A percentile compares a stretch with the other conserved stretches of the same genome.
phyloP scores from a whole-genome alignment of 2,113 vertebrate genomes.

The Leucopsar rothschildi region DNA sequence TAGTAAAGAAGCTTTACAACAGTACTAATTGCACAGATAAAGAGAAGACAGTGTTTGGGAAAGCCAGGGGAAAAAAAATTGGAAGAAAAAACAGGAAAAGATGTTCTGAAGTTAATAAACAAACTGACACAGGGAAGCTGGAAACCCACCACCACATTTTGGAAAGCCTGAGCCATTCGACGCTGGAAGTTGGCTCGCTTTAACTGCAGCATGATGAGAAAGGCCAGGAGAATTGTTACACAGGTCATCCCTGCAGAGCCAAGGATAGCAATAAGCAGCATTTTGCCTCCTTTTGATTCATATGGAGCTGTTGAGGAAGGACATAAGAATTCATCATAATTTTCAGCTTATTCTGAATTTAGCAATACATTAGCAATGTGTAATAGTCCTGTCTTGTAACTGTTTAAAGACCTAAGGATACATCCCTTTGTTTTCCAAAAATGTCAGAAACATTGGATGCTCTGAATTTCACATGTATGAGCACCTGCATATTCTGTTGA shows the following conservation, averaged over 20 bases:
- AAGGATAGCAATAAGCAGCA: slow-evolving; percentile 87
- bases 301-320: slow-evolving; percentile 39
- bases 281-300: slow-evolving; percentile 75
- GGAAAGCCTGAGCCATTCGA: slow-evolving; percentile 85
- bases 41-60: neutral
- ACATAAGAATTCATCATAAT: neutral
- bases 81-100: neutral
- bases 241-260: slow-evolving; percentile 91
- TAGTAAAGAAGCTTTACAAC: neutral
- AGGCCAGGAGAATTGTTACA: slow-evolving; percentile 84
- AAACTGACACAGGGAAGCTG: neutral
- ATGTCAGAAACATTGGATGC: neutral
- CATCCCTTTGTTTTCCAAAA: neutral
- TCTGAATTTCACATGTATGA: neutral
- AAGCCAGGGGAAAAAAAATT: neutral
- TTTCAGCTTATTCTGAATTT: neutral
- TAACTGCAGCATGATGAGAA: slow-evolving; percentile 85
- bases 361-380: neutral
- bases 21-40: neutral
- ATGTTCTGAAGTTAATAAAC: neutral
- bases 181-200: slow-evolving; percentile 82
- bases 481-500: neutral
- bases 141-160: slow-evolving; percentile 77
- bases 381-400: neutral
- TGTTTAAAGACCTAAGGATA: neutral